Evolutionary conservation across 2,113 vertebrate genomes (phyloP).

Genomic region (Corapipo altera): DNA sequence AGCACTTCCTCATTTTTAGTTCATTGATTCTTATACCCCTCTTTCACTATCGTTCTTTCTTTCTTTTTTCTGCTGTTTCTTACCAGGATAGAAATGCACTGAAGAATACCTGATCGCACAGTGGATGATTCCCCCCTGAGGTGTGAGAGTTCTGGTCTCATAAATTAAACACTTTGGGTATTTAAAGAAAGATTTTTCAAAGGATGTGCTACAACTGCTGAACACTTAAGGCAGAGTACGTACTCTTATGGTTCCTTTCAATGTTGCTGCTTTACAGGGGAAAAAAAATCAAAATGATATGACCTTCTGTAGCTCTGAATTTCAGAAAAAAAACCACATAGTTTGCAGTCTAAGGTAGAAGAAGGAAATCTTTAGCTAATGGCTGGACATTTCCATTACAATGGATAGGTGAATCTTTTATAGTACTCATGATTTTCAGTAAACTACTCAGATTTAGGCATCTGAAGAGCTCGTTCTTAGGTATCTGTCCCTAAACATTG

Average conservation of each 20-base stretch:
- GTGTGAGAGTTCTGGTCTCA: neutral
- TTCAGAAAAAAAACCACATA: neutral
- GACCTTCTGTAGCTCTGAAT: neutral
- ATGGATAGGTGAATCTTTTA: neutral
- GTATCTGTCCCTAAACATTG: neutral
- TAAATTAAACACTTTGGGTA: neutral
- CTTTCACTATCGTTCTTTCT: accelerated
- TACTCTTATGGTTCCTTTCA: neutral
- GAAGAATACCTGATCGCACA: neutral
- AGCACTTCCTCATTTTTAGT: neutral
- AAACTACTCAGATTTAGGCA: neutral
- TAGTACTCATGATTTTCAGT: neutral
- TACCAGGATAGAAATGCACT: neutral
- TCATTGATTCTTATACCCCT: neutral
- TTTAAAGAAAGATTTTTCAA: neutral
- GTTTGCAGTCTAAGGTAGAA: neutral
- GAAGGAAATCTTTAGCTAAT: neutral
- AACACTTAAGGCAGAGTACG: neutral
- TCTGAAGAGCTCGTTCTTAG: neutral
- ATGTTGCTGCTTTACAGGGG: neutral
- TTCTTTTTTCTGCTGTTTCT: neutral
- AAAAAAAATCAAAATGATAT: neutral
- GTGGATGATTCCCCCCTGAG: neutral
- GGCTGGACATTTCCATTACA: neutral
- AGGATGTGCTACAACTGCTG: neutral